Base-by-base conservation (phyloP, 2,113 vertebrate genomes). In the Zapus hudsonius region DNA sequence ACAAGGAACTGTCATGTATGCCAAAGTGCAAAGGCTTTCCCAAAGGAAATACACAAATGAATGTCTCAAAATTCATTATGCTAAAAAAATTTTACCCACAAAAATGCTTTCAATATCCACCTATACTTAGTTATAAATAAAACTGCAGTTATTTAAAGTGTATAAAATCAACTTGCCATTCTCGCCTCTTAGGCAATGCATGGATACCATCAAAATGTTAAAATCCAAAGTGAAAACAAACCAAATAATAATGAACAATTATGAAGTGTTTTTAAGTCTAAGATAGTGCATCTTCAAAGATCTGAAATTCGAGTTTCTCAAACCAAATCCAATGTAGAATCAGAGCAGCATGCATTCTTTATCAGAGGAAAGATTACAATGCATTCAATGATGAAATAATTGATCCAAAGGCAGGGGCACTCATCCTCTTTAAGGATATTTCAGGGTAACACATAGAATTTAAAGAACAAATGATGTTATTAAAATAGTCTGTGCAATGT, bases 401-500 rank as follows among this genome's bases (percentile, higher is more conserved):
- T 84, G 97, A 98, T 95, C 69, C 75, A 96, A 98, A 98, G 94
- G 93, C 87, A 97, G 95, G 94, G 93, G 95, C 88, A 93, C 87
- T 87, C 93, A 94, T 97, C 95, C 95, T 96, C 91, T 96, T 93
- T 95, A 96, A 96, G 93, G 96, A 95, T 94, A 96, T 96, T 94
- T 96, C 97, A 95, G 95, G 94, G 97, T 98, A 98, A 98, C 95
- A 97, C 88, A 94, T 61, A 95, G 96, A 96, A 92, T 97, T 96
- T 95, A 96, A 94, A 97, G 96, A 96, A 98, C 97, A 97, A 97
- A 97, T 97, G 96, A 97, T 98, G 94, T 98, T 98, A 98, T 98
- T 98, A 98, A 98, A 98, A 99, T 98, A 98, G 94, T 97, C 96
- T 97, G 76, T 98, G 98, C 97, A 96, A 97, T 96, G 38, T 98